Conservation (phyloP, 2,113 vertebrate species). For the Nycticryphes semicollaris region DNA sequence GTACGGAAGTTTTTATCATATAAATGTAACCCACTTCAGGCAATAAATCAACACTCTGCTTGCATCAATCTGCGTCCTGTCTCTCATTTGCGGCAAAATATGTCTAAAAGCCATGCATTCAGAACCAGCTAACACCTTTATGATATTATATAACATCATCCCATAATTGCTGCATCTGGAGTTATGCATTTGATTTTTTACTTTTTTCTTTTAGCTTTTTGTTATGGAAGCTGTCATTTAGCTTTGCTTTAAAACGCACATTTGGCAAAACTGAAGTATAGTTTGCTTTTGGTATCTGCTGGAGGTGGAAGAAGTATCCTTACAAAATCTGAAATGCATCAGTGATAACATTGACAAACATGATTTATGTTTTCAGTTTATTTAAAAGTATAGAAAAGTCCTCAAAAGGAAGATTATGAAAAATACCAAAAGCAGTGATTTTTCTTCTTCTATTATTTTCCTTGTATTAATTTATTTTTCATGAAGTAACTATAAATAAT, state of each 20-base stretch:
- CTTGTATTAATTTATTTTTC: background rate
- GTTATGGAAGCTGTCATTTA: background rate
- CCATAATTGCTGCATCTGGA: background rate
- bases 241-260: background rate
- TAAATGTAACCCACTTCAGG: too few relatives aligned
- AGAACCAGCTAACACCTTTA: background rate
- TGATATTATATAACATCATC: fast-evolving
- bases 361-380: background rate
- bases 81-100: too few relatives aligned
- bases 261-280: background rate
- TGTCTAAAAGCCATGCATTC: background rate
- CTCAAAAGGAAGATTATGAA: background rate
- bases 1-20: too few relatives aligned
- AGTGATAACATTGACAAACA: background rate
- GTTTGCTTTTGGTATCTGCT: background rate
- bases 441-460: background rate
- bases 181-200: too few relatives aligned
- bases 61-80: too few relatives aligned
- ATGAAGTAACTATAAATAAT: background rate
- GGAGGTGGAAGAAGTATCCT: background rate
- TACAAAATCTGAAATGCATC: background rate
- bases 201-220: background rate
- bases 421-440: background rate
- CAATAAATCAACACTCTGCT: too few relatives aligned
- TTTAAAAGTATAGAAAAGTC: background rate